Base-by-base conservation (phyloP, 1,140 invertebrate genomes). In the Medauroidea extradentata region DNA sequence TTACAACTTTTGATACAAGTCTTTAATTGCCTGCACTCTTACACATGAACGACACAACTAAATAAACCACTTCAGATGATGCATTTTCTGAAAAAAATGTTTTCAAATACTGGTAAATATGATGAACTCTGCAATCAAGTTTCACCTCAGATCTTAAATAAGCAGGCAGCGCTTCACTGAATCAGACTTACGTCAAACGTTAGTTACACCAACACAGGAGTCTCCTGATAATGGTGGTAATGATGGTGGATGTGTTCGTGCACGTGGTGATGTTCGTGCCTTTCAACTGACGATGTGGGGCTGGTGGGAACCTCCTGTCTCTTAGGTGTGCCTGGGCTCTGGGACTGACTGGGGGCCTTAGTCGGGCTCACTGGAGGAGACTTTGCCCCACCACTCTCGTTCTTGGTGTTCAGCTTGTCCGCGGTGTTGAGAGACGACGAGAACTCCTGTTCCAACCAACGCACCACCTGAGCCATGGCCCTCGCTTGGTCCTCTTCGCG, bases 181-280 rank as follows among this genome's bases (percentile, higher is more conserved):
- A n/a, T n/a, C n/a, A n/a, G n/a, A n/a, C n/a, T n/a, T n/a, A n/a
- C n/a, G n/a, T n/a, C n/a, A n/a, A n/a, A n/a, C n/a, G n/a, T n/a
- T n/a, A 4, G 29, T 34, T 11, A 34, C 29, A 34, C 29, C 29
- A 34, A 11, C 29, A 34, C 29, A 7, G 57, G 42, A 0, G 71
- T 65, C 51, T 77, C 75, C 57, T 81, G 76, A 70, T 86, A 90
- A 74, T 90, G 88, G 75, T 91, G 87, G 74, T 90, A 90, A 67
- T 91, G 88, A 74, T 91, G 88, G 71, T 91, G 89, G 64, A 90
- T 86, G 65, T 91, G 88, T 69, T 90, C 86, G 67, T 91, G 88
- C 56, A 90, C 83, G 70, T 91, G 88, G 68, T 83, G 81, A 61
- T 83, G 80, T 63, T 82, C 78, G 59, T 81, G 79, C 53, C 75